Conservation (phyloP, 2,797 vertebrate species). For the Nasua narica region DNA sequence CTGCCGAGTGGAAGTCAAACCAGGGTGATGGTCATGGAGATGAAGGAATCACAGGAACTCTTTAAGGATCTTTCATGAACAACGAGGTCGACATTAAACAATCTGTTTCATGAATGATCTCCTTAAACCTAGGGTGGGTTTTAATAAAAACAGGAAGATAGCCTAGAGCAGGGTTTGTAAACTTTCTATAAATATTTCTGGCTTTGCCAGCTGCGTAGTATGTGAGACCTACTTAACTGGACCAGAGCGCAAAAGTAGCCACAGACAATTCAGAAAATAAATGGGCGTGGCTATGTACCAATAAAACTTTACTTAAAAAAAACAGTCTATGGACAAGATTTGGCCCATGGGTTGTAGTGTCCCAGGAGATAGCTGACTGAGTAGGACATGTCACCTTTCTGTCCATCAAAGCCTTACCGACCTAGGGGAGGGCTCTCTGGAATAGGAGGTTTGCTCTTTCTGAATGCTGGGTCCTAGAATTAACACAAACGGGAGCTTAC, state of each 20-base stretch:
- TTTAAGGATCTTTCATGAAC: slow-evolving; percentile 25
- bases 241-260: background rate
- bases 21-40: background rate
- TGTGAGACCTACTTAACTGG: background rate
- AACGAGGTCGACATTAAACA: background rate
- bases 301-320: background rate
- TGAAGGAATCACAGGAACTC: background rate
- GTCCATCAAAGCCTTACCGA: background rate
- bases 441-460: background rate
- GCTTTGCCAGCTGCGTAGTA: background rate
- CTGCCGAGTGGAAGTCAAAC: background rate
- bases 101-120: background rate
- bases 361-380: background rate
- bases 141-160: background rate
- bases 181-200: background rate
- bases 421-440: background rate
- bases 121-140: background rate
- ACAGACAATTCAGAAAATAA: background rate
- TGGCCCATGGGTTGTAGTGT: background rate
- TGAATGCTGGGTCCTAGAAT: background rate
- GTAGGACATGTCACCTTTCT: background rate
- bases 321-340: background rate
- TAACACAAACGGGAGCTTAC: slow-evolving; percentile 31
- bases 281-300: background rate
- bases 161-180: background rate